phyloP scores from a whole-genome alignment of 2,797 vertebrate genomes.

The Loriculus beryllinus region DNA sequence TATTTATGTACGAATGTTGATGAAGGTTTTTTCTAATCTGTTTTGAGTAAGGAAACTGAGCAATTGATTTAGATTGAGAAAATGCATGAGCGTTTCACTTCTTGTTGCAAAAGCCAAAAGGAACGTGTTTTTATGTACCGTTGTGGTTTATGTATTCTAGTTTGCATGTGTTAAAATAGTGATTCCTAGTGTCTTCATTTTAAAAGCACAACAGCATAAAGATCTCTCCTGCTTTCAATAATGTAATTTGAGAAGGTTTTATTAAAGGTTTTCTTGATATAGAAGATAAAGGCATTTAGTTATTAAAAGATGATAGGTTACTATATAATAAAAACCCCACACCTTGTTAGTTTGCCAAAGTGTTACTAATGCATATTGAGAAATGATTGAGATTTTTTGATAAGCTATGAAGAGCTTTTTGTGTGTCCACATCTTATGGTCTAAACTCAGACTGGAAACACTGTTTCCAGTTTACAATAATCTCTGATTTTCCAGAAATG shows the following conservation, averaged over 20 bases:
- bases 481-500: background rate
- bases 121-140: background rate
- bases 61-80: background rate
- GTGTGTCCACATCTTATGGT: background rate
- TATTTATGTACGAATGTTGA: background rate
- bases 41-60: background rate
- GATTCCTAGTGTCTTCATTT: background rate
- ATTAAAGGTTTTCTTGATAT: background rate
- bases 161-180: background rate
- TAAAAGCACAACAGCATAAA: background rate
- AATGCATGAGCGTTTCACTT: background rate
- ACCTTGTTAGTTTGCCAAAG: background rate
- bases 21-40: background rate
- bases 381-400: background rate
- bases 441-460: background rate
- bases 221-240: background rate
- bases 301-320: background rate
- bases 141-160: background rate
- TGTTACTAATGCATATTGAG: constrained; percentile 10
- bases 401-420: background rate
- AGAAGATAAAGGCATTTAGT: background rate
- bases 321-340: background rate
- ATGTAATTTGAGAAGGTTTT: background rate
- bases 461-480: background rate
- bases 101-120: background rate